These are phyloP conservation scores for Gnatocerus cornutus DNA, from an alignment of 2,888 invertebrate species.

Conservation along the genomic window DNA sequence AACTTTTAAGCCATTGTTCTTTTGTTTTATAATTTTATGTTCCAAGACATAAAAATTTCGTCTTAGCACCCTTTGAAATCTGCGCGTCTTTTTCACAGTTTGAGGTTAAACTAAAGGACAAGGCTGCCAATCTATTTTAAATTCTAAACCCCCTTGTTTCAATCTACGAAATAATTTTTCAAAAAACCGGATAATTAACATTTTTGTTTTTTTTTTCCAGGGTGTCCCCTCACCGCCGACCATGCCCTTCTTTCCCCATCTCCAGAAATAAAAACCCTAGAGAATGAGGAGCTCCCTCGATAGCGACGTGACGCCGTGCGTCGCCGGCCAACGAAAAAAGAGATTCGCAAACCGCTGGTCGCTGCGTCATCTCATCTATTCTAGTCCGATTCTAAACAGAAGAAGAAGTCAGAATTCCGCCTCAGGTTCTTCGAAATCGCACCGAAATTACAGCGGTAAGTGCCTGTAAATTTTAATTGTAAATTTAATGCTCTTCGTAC, in stretches of 20 bases:
- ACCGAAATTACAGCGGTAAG: slow-evolving; percentile 52
- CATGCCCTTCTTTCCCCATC: not conserved
- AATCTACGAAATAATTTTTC: too few relatives aligned
- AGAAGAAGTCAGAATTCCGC: slow-evolving; percentile 70
- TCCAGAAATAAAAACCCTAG: not conserved
- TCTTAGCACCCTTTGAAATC: too few relatives aligned
- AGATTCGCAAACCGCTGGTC: slow-evolving; percentile 77
- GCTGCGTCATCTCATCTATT: slow-evolving; percentile 79
- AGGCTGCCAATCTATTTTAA: too few relatives aligned
- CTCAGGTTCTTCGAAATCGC: slow-evolving; percentile 60
- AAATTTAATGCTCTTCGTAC: not conserved
- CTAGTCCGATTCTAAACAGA: slow-evolving; percentile 80
- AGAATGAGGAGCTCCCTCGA: slow-evolving; percentile 58
- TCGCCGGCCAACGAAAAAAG: slow-evolving; percentile 66
- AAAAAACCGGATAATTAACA: too few relatives aligned
- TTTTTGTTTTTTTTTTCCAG: too few relatives aligned
- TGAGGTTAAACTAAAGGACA: too few relatives aligned
- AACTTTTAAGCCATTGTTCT: too few relatives aligned
- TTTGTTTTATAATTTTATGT: too few relatives aligned
- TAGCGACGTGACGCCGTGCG: slow-evolving; percentile 63
- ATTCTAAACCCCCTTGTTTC: too few relatives aligned
- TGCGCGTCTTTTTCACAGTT: too few relatives aligned
- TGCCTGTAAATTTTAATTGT: not conserved
- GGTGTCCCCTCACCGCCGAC: not conserved
- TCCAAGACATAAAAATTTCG: too few relatives aligned